Conservation (phyloP, 2,113 vertebrate species). For the Phrynosoma blainvillii region DNA sequence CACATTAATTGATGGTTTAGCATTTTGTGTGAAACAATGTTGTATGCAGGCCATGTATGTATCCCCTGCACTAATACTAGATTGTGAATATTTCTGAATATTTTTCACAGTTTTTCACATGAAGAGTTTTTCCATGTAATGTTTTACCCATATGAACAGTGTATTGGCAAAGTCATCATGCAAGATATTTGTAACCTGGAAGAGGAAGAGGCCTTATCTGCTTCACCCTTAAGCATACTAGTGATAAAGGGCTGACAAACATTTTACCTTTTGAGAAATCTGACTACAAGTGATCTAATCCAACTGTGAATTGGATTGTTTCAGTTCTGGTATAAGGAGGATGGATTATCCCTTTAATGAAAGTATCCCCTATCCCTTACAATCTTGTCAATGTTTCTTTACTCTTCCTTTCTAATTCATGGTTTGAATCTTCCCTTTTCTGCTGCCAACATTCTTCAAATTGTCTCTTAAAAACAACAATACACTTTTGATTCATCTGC, state of each 20-base stretch:
- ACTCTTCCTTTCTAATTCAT: too few relatives aligned
- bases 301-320: constrained; percentile 57
- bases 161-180: neutral
- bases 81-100: neutral
- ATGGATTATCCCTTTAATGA: constrained; percentile 58
- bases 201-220: too few relatives aligned
- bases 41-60: neutral
- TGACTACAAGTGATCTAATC: constrained; percentile 62
- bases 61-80: neutral
- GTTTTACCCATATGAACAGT: neutral
- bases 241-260: constrained; percentile 48
- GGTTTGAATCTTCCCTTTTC: neutral
- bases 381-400: constrained; percentile 32
- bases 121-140: neutral
- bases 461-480: neutral
- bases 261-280: constrained; percentile 64
- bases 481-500: neutral
- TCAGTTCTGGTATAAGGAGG: constrained; percentile 46
- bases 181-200: neutral
- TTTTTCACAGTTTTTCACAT: neutral
- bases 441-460: neutral
- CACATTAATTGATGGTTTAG: neutral
- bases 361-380: constrained; percentile 41
- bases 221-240: neutral
- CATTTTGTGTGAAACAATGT: neutral